Evolutionary conservation across 2,113 vertebrate species (phyloP).

Genomic region (Lynx canadensis): DNA sequence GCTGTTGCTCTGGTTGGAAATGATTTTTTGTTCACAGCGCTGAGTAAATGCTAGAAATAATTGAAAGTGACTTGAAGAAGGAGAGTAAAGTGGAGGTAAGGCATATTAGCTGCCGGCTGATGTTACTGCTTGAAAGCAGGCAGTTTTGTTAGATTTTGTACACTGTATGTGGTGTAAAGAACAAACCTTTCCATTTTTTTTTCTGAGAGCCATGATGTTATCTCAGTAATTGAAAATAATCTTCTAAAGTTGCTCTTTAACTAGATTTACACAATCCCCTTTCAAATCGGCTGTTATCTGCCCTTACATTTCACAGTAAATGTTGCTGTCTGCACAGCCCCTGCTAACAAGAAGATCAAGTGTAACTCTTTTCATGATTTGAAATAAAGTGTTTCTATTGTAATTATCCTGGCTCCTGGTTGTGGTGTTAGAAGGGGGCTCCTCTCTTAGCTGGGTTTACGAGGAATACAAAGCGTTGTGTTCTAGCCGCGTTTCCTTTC

Average conservation of each 20-base stretch:
- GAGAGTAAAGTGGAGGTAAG: constrained; percentile 56
- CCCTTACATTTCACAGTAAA: constrained; percentile 83
- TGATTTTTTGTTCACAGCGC: constrained; percentile 66
- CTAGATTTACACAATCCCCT: constrained; percentile 83
- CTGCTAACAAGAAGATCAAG: constrained; percentile 77
- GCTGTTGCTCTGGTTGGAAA: constrained; percentile 68
- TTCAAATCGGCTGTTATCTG: constrained; percentile 86
- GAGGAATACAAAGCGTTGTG: constrained; percentile 31
- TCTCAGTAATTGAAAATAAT: constrained; percentile 90
- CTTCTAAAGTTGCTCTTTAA: constrained; percentile 85
- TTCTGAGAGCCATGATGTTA: constrained; percentile 84
- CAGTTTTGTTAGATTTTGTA: constrained; percentile 76
- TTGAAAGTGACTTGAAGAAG: constrained; percentile 63
- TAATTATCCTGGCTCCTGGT: constrained; percentile 67
- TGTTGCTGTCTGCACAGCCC: constrained; percentile 74
- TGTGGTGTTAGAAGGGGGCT: constrained; percentile 64
- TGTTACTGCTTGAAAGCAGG: constrained; percentile 70
- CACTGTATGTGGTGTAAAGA: constrained; percentile 68
- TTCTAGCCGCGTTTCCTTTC: neutral
- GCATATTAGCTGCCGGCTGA: constrained; percentile 53
- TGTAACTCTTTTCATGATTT: constrained; percentile 75
- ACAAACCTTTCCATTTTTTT: constrained; percentile 70
- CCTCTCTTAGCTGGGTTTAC: constrained; percentile 60
- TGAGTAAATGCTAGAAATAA: constrained; percentile 76
- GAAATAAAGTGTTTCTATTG: constrained; percentile 74